Conservation (phyloP, 2,113 vertebrate species). For the Vombatus ursinus region DNA sequence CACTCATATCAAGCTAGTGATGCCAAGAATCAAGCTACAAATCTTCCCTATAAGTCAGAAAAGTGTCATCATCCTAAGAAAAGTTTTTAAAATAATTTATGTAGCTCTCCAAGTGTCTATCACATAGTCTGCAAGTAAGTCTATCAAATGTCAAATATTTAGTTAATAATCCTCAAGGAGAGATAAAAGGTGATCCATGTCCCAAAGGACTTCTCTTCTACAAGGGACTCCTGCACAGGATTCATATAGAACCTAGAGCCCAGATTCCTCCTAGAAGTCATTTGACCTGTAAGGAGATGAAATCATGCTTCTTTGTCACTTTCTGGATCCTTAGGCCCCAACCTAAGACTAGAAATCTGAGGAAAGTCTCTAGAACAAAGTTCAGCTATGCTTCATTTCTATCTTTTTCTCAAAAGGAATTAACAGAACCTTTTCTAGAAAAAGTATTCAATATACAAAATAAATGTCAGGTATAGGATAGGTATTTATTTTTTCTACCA, state of each 20-base stretch:
- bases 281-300: neutral
- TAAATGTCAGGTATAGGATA: neutral
- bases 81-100: slow-evolving; percentile 44
- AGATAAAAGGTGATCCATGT: neutral
- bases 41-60: slow-evolving; percentile 53
- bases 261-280: neutral
- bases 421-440: neutral
- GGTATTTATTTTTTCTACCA: neutral
- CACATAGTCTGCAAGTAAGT: neutral
- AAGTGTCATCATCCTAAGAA: neutral
- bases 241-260: neutral
- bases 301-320: neutral
- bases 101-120: neutral
- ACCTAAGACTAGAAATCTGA: neutral
- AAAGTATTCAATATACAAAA: neutral
- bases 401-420: neutral
- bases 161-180: neutral
- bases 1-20: neutral
- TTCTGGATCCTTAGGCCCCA: neutral
- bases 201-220: neutral
- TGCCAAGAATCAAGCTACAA: slow-evolving; percentile 41
- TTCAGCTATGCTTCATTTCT: neutral
- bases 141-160: neutral
- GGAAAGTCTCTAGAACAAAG: neutral
- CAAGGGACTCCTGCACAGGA: neutral